Evolutionary conservation across 2,113 vertebrate genomes (phyloP).

Genomic region (Paracanthobrama guichenoti): DNA sequence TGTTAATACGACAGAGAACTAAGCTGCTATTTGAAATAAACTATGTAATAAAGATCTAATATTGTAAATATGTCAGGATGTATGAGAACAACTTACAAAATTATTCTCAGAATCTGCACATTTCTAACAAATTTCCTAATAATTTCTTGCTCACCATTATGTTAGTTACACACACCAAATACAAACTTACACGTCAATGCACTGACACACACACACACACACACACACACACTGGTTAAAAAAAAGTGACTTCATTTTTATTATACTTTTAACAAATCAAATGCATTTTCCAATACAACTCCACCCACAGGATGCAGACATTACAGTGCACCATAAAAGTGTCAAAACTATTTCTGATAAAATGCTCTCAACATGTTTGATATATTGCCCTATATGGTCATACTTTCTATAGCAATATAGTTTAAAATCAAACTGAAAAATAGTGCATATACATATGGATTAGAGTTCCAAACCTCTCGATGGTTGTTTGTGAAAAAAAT

Average conservation of each 20-base stretch:
- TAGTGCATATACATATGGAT: background rate
- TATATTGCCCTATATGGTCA: background rate
- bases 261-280: background rate
- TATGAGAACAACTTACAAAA: background rate
- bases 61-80: background rate
- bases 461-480: background rate
- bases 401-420: background rate
- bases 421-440: background rate
- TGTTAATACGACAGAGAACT: background rate
- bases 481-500: background rate
- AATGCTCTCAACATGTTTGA: slow-evolving; percentile 14
- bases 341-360: slow-evolving; percentile 13
- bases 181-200: background rate
- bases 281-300: background rate
- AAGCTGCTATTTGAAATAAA: background rate
- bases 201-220: background rate
- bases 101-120: background rate
- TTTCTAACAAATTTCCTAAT: background rate
- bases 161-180: background rate
- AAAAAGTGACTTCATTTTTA: background rate
- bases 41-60: background rate
- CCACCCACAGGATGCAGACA: slow-evolving; percentile 14
- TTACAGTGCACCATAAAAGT: slow-evolving; percentile 14
- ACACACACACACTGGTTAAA: background rate
- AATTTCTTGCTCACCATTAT: background rate